Base-by-base conservation (phyloP, 2,113 vertebrate species). In the Pholis gunnellus region DNA sequence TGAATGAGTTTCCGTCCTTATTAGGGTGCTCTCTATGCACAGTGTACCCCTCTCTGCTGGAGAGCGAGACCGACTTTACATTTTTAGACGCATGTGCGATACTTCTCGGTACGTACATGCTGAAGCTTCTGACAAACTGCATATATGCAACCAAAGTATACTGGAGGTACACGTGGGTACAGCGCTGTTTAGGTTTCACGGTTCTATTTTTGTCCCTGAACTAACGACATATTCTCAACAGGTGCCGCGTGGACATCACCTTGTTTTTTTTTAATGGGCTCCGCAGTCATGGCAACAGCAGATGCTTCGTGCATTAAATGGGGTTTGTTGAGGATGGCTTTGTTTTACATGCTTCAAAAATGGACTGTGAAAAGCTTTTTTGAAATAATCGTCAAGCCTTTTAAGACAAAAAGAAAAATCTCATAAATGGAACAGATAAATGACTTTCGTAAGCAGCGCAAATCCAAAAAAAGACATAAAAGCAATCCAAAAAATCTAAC, bases 251-350 rank as follows among this genome's bases (percentile, higher is more conserved):
- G 70, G 84, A 48, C 78, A 77, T 72, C 73, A n/a, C 65, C 22
- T 79, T 72, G 31, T 79, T 75, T 81, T 86, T 13, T 56, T 61
- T 56, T 25, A 25, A 34, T 88, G 83, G 75, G 61, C 59, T 70
- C 48, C 22, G 83, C 88, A 82, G 89, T 89, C 91, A 94, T 92
- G 89, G 93, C 87, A 88, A 94, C 89, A 64, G 79, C 40, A 4
- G 64, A 17, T 71, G 74, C 70, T 57, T 85, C 63, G 17, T 61
- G 40, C 69, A 66, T 64, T 84, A 66, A 65, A 85, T 22, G 13
- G 27, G 38, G 25, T 57, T 73, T 8, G 6, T 25, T 75, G 65
- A 11, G 46, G 54, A 69, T 40, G 22, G 36, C 69, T 82, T 29
- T 8, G 67, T 25, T 75, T 75, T 27, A 72, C 56, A 17, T 9